These are phyloP conservation scores for Gallinago solitaria DNA, from an alignment of 2,797 vertebrate species.

Conservation along the genomic window DNA sequence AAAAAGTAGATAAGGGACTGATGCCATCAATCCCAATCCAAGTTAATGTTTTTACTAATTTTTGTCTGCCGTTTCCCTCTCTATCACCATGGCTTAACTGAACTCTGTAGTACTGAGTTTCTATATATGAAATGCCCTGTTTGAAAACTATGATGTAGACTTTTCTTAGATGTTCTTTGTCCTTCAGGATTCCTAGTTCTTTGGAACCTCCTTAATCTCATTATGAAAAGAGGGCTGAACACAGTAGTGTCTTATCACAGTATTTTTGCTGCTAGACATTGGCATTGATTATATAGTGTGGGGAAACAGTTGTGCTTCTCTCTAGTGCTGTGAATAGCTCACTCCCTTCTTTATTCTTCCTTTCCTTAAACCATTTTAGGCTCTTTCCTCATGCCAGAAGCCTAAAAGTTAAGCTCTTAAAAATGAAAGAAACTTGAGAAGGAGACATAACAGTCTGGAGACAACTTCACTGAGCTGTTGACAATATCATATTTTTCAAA, in stretches of 20 bases:
- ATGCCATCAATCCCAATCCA: background rate
- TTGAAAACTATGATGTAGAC: rapidly evolving
- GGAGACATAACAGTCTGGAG: constrained; percentile 71
- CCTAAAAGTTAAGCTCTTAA: constrained; percentile 63
- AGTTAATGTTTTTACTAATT: background rate
- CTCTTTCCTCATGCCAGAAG: background rate
- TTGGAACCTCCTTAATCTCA: background rate
- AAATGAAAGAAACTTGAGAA: constrained; percentile 67
- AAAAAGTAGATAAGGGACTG: background rate
- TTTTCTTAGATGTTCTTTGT: background rate
- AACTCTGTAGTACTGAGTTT: background rate
- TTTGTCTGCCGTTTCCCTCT: background rate
- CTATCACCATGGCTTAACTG: background rate
- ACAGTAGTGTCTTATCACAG: background rate
- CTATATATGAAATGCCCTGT: background rate
- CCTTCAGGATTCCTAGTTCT: background rate
- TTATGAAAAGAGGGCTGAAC: background rate
- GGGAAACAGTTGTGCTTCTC: background rate
- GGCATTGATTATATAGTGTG: background rate
- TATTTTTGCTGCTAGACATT: background rate
- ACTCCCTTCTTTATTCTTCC: constrained; percentile 13
- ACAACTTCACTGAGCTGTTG: constrained; percentile 48
- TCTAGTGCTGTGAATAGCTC: background rate
- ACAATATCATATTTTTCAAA: constrained; percentile 62
- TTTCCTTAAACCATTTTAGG: constrained; percentile 32